Evolutionary conservation across 1,140 invertebrate genomes (phyloP).

Genomic region (Tetramorium simillimum): DNA sequence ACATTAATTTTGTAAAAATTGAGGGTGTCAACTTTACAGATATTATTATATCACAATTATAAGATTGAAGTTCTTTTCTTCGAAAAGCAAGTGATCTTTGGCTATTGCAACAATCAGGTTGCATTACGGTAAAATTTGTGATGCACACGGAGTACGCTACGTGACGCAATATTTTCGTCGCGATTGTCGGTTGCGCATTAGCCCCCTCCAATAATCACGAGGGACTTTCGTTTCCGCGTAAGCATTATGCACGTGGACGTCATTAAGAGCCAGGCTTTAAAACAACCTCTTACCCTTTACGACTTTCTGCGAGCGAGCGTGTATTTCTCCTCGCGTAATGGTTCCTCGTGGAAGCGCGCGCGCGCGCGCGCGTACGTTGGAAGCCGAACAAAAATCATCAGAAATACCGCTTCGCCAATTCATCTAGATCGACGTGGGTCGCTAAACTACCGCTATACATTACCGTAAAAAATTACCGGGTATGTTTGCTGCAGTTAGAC

Average conservation of each 20-base stretch:
- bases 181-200: conserved; percentile 64
- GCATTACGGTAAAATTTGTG: background rate
- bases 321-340: conserved; percentile 63
- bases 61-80: background rate
- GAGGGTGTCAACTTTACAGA: no score
- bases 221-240: conserved; percentile 72
- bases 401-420: background rate
- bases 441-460: background rate
- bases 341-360: conserved; percentile 58
- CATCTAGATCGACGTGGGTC: background rate
- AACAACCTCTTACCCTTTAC: conserved; percentile 78
- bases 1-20: no score
- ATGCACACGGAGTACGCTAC: background rate
- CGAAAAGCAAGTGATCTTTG: background rate
- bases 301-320: conserved; percentile 65
- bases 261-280: conserved; percentile 77
- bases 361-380: conserved; percentile 34
- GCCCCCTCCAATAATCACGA: conserved; percentile 66
- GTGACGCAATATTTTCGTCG: conserved; percentile 59
- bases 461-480: conserved; percentile 21
- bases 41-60: background rate
- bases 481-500: background rate
- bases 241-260: conserved; percentile 76
- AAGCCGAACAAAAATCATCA: conserved; percentile 53
- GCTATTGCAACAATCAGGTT: background rate